These are phyloP conservation scores for Allophyes oxyacanthae DNA, from an alignment of 2,888 invertebrate genomes.

Conservation along the genomic window DNA sequence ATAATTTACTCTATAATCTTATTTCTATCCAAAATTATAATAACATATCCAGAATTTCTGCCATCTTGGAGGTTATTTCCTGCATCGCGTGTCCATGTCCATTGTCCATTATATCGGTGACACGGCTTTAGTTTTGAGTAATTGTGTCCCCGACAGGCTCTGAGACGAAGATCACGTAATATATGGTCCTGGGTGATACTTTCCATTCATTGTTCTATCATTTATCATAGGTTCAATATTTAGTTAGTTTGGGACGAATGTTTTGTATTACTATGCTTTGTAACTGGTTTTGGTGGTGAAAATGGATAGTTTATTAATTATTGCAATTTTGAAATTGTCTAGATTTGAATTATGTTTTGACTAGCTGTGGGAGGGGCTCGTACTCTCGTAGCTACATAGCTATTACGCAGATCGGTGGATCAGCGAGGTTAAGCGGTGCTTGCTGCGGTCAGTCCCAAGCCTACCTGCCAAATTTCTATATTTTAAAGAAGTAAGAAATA, in stretches of 20 bases:
- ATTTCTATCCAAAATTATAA: conserved; percentile 4
- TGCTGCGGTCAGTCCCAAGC: no score
- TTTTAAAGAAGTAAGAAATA: no score
- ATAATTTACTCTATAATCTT: not conserved
- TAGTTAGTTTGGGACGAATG: conserved; percentile 10
- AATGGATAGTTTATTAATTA: no score
- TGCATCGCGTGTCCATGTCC: conserved; percentile 68
- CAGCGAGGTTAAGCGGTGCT: no score
- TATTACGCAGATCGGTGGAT: no score
- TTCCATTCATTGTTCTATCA: conserved; percentile 52
- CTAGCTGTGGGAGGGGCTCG: no score
- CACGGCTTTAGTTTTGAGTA: conserved; percentile 74
- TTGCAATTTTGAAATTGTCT: no score
- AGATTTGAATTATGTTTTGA: no score
- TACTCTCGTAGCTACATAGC: no score
- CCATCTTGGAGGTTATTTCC: conserved; percentile 58
- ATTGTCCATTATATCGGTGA: conserved; percentile 74
- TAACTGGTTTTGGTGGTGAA: not conserved
- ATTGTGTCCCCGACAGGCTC: conserved; percentile 64
- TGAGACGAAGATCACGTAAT: conserved; percentile 60
- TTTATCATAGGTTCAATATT: conserved; percentile 56
- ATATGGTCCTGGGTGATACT: conserved; percentile 53
- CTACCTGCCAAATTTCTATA: no score
- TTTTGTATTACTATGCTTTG: conserved; percentile 13
- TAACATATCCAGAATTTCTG: conserved; percentile 24